Conservation (phyloP, 2,113 vertebrate genomes). For the Emydocephalus ijimae region DNA sequence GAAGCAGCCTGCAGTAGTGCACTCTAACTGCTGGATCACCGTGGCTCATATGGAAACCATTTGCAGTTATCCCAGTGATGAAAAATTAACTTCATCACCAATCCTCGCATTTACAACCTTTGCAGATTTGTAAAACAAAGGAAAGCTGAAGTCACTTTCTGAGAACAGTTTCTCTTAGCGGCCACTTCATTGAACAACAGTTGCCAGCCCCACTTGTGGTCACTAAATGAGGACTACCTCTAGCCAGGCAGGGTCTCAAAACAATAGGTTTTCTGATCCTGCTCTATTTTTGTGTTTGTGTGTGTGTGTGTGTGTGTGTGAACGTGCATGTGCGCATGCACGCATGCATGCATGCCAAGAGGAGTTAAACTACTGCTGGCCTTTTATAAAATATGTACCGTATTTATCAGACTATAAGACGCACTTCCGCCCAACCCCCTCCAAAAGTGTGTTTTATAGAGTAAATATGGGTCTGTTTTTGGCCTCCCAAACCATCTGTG, state of each 20-base stretch:
- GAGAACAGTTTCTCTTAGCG: not conserved
- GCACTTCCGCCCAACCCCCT: no score
- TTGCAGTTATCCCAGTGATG: not conserved
- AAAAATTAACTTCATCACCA: not conserved
- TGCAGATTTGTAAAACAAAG: not conserved
- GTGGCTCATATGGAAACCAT: not conserved
- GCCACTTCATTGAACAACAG: not conserved
- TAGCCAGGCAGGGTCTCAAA: not conserved
- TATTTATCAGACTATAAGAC: no score
- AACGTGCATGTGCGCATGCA: accelerated
- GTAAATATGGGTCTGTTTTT: no score
- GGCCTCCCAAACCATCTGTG: no score
- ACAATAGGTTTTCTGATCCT: not conserved
- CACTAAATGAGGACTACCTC: not conserved
- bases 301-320: not conserved
- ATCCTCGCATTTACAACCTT: not conserved
- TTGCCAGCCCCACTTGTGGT: not conserved
- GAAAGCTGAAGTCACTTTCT: not conserved
- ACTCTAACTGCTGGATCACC: no score
- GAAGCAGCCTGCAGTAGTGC: no score
- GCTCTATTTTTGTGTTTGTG: not conserved
- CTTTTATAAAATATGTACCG: not conserved
- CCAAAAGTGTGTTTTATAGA: no score
- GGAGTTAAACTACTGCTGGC: not conserved
- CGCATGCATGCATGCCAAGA: not conserved